phyloP scores from a whole-genome alignment of 2,888 invertebrate species.

The Andrena fulva region DNA sequence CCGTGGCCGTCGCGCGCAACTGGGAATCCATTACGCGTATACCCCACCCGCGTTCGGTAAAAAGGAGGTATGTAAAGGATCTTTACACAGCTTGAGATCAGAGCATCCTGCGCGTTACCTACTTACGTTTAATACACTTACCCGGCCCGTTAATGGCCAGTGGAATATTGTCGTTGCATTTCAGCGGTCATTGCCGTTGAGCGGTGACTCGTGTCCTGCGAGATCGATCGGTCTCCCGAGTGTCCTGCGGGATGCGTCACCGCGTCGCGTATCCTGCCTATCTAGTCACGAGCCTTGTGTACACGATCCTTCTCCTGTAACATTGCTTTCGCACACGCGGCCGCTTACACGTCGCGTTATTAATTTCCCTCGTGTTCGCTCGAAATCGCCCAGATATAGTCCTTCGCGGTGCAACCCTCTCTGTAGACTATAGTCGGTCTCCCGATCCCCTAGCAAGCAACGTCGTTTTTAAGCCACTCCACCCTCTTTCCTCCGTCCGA shows the following conservation, averaged over 20 bases:
- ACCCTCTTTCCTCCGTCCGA: not conserved
- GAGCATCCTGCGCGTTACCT: constrained; percentile 19
- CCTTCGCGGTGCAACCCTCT: not conserved
- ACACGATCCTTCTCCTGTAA: constrained; percentile 32
- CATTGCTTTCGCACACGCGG: constrained; percentile 29
- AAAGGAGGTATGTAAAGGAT: constrained; percentile 2
- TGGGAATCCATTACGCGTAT: constrained; percentile 42
- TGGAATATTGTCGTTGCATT: constrained; percentile 57
- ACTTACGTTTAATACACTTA: constrained; percentile 15
- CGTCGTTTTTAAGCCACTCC: not conserved
- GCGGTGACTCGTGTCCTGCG: constrained; percentile 61
- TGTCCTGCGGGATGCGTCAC: constrained; percentile 67
- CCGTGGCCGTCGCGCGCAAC: not conserved
- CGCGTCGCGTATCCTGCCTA: constrained; percentile 51
- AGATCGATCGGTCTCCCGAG: constrained; percentile 69
- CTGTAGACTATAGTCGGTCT: not conserved
- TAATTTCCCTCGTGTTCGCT: constrained; percentile 17
- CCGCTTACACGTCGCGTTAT: constrained; percentile 11
- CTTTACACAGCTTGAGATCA: constrained; percentile 22
- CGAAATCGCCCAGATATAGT: constrained; percentile 11
- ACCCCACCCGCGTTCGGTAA: constrained; percentile 2
- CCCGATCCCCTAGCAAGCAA: constrained; percentile 18
- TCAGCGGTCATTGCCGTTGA: constrained; percentile 60
- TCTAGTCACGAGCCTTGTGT: constrained; percentile 26
- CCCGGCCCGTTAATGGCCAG: constrained; percentile 50